phyloP scores from a whole-genome alignment of 2,888 invertebrate species.

The Mythimna albipuncta region DNA sequence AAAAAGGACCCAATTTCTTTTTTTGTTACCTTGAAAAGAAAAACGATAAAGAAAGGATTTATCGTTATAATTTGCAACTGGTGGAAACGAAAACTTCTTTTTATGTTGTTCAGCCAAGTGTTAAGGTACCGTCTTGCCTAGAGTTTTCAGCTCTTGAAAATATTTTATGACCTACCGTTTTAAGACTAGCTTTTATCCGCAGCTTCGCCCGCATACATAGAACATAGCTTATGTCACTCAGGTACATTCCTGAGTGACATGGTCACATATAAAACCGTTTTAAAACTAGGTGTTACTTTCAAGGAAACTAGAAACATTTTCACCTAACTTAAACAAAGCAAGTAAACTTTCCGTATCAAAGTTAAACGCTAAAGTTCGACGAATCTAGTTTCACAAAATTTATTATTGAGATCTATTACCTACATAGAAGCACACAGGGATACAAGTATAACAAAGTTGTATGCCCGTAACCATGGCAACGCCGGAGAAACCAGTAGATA shows the following conservation, averaged over 20 bases:
- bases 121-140: conserved; percentile 22
- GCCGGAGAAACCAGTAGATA: conserved; percentile 2
- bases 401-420: neutral
- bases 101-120: conserved; percentile 35
- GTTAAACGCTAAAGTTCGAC: conserved; percentile 1
- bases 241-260: no score
- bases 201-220: no score
- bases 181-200: no score
- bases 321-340: conserved; percentile 9
- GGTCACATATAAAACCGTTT: neutral
- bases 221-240: no score
- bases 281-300: neutral
- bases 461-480: conserved; percentile 32
- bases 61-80: conserved; percentile 58
- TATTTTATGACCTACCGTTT: conserved; percentile 10
- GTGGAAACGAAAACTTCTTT: conserved; percentile 33
- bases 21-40: conserved; percentile 54
- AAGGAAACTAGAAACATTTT: conserved; percentile 6
- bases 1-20: conserved; percentile 22
- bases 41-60: conserved; percentile 59
- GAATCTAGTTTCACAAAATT: conserved; percentile 5
- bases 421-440: neutral
- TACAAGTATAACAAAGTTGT: neutral
- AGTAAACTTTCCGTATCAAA: conserved; percentile 5
- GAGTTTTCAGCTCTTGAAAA: conserved; percentile 17